A percentile compares a stretch with the other conserved stretches of the same genome.
Evolutionary conservation across 2,113 vertebrate genomes (phyloP).

Genomic region (Beaufortia kweichowensis): DNA sequence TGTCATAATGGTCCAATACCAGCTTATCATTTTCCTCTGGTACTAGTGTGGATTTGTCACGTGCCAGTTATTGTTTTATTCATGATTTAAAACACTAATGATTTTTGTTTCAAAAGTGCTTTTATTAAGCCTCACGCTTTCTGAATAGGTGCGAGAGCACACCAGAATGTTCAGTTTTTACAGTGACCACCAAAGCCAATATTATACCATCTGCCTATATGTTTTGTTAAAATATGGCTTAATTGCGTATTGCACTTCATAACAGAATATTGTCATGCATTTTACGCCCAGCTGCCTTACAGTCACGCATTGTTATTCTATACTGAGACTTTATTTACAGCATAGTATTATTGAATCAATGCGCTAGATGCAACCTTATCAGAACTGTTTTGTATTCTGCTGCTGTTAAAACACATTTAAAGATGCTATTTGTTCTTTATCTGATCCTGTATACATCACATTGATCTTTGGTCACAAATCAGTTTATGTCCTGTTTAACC

Average conservation of each 20-base stretch:
- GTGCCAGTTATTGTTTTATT: too few species aligned
- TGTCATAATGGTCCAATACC: too few species aligned
- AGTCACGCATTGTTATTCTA: background rate
- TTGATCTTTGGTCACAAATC: background rate
- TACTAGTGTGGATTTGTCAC: too few species aligned
- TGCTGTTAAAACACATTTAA: background rate
- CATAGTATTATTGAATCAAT: background rate
- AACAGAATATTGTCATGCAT: background rate
- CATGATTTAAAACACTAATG: too few species aligned
- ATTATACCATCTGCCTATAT: background rate
- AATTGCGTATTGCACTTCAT: background rate
- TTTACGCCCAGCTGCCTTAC: background rate
- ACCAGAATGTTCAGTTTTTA: too few species aligned
- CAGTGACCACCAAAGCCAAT: too few species aligned
- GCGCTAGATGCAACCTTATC: background rate
- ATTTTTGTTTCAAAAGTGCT: too few species aligned
- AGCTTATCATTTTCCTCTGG: too few species aligned
- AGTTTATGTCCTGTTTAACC: constrained; percentile 11
- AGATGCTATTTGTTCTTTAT: background rate
- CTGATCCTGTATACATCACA: background rate
- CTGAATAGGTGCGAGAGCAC: background rate
- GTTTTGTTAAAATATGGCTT: background rate
- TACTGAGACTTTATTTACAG: background rate
- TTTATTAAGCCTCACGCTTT: background rate
- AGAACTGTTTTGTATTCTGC: background rate